These are phyloP conservation scores for Phodopus roborovskii DNA, from an alignment of 2,113 vertebrate species.

Conservation along the genomic window DNA sequence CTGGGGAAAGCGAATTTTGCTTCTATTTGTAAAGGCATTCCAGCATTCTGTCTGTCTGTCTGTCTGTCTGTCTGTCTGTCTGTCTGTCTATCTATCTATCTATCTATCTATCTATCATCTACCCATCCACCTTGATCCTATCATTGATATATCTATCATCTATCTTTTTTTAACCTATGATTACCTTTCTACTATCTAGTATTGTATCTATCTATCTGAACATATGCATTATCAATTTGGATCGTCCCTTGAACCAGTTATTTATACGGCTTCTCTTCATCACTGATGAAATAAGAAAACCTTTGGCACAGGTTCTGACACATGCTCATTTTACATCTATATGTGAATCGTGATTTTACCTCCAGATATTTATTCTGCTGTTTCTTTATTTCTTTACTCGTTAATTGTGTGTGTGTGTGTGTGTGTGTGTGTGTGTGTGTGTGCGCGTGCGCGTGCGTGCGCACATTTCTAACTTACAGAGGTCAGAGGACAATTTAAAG, in stretches of 20 bases:
- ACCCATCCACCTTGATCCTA: no score
- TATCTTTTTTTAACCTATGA: no score
- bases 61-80: fast-evolving
- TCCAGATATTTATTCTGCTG: not conserved
- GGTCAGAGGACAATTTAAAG: not conserved
- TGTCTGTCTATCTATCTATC: no score
- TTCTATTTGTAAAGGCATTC: not conserved
- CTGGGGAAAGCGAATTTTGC: not conserved
- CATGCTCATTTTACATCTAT: not conserved
- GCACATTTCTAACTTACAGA: no score
- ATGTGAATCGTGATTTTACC: not conserved
- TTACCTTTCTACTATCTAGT: not conserved
- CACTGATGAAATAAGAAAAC: not conserved
- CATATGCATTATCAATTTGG: not conserved
- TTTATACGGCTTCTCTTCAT: not conserved
- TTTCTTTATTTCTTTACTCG: not conserved
- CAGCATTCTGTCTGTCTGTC: not conserved
- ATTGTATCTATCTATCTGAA: not conserved
- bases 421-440: not conserved
- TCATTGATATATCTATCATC: no score
- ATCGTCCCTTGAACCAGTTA: not conserved
- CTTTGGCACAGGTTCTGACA: not conserved
- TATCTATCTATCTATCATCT: no score
- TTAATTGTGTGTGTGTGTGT: no score
- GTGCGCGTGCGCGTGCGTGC: not conserved